A percentile compares a stretch with the other conserved stretches of the same genome.
These are phyloP conservation scores for Hippocampus mohnikei DNA, from an alignment of 2,113 vertebrate species.

Conservation along the genomic window DNA sequence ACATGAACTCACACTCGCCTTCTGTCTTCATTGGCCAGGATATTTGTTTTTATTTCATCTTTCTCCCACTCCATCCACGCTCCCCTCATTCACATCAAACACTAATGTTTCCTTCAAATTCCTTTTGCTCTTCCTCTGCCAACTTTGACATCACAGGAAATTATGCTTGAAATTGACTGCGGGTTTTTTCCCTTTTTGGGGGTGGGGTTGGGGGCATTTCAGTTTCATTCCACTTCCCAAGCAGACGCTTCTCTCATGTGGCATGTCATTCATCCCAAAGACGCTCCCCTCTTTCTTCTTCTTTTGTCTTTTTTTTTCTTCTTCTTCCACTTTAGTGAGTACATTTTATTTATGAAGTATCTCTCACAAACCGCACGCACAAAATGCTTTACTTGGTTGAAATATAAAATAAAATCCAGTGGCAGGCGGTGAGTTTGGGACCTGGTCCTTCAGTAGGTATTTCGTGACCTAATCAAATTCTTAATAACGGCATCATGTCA, in stretches of 20 bases:
- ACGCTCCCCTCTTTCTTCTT: too few species aligned
- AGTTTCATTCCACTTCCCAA: slow-evolving; percentile 68
- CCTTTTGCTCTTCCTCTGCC: slow-evolving; percentile 72
- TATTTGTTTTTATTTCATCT: slow-evolving; percentile 49
- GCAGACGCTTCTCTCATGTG: slow-evolving; percentile 39
- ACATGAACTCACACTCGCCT: slow-evolving; percentile 11
- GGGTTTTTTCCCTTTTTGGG: slow-evolving; percentile 15
- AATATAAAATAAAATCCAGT: neutral
- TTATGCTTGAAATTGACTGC: slow-evolving; percentile 72
- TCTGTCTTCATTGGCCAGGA: slow-evolving; percentile 68
- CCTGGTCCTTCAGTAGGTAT: too few species aligned
- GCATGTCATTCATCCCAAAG: slow-evolving; percentile 33
- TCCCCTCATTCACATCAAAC: slow-evolving; percentile 70
- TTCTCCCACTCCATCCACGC: slow-evolving; percentile 51
- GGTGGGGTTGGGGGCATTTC: slow-evolving; percentile 25
- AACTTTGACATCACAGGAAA: slow-evolving; percentile 78
- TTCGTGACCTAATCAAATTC: too few species aligned
- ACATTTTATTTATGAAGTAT: neutral
- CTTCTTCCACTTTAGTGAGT: slow-evolving; percentile 22
- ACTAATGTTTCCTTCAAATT: slow-evolving; percentile 75
- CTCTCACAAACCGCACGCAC: neutral
- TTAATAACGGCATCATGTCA: too few species aligned
- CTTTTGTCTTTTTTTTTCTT: neutral
- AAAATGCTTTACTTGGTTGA: neutral
- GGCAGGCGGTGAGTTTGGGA: too few species aligned